Conservation (phyloP, 2,113 vertebrate genomes). For the Pituophis catenifer region DNA sequence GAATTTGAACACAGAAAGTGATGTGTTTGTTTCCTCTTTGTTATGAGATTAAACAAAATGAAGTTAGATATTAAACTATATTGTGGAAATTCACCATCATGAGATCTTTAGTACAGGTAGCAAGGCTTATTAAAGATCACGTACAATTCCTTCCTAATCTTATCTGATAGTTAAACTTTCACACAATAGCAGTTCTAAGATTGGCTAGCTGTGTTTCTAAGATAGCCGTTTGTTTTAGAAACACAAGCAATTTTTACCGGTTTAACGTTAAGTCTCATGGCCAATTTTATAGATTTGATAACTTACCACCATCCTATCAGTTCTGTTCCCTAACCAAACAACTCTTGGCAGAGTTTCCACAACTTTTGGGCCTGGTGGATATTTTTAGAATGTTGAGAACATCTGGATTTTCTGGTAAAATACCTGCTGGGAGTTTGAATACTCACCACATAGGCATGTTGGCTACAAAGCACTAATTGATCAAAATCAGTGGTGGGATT, state of each 20-base stretch:
- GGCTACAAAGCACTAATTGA: neutral
- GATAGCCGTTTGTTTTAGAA: slow-evolving; percentile 13
- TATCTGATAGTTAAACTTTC: neutral
- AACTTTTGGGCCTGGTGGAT: neutral
- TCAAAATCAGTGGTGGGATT: neutral
- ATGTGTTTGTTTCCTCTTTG: neutral
- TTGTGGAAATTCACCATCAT: neutral
- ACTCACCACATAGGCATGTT: neutral
- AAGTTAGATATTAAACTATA: neutral
- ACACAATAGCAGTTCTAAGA: neutral
- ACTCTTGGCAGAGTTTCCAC: neutral
- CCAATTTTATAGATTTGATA: neutral
- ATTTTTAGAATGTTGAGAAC: neutral
- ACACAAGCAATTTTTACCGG: neutral
- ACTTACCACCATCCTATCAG: neutral
- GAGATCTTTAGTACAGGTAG: neutral
- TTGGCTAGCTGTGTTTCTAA: neutral
- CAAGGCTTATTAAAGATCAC: neutral
- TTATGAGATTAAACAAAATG: neutral
- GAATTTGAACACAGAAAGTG: neutral
- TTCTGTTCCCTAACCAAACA: neutral
- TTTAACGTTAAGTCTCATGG: neutral
- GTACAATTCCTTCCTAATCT: neutral
- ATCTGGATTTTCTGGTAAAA: neutral
- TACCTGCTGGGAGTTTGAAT: neutral